Evolutionary conservation across 2,113 vertebrate genomes (phyloP).

Genomic region (Toxostoma redivivum): DNA sequence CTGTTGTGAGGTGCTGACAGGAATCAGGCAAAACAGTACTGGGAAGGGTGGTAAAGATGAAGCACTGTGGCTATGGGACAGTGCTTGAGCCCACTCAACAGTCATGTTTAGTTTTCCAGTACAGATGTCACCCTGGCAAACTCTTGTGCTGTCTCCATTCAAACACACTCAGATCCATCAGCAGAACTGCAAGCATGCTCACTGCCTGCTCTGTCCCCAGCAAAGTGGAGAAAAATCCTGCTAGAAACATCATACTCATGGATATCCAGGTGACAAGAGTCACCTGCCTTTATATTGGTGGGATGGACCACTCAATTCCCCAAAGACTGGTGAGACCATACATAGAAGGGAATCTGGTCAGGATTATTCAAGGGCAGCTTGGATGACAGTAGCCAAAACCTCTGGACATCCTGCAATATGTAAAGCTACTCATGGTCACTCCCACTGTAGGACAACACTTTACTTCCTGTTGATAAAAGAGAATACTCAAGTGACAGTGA

Average conservation of each 20-base stretch:
- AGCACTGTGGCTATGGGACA: neutral
- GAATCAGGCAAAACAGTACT: neutral
- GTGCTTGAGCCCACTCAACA: neutral
- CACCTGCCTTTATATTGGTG: neutral
- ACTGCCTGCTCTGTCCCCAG: neutral
- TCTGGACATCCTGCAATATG: neutral
- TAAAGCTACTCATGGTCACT: neutral
- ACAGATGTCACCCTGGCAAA: neutral
- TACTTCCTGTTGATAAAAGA: neutral
- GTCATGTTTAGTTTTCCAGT: neutral
- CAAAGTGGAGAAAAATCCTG: rapidly evolving
- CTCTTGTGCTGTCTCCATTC: neutral
- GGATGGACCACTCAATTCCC: neutral
- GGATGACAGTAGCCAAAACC: neutral
- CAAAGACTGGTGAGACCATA: rapidly evolving
- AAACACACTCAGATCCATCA: neutral
- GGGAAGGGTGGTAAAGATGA: neutral
- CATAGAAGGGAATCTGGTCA: neutral
- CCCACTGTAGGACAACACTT: neutral
- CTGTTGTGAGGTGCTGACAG: rapidly evolving
- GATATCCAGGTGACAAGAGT: neutral
- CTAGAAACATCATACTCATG: neutral
- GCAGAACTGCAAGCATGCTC: neutral
- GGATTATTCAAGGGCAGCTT: neutral
- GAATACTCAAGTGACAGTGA: neutral